A percentile compares a stretch with the other conserved stretches of the same genome.
These are phyloP conservation scores for Myxocyprinus asiaticus DNA, from an alignment of 2,113 vertebrate genomes.

Conservation along the genomic window DNA sequence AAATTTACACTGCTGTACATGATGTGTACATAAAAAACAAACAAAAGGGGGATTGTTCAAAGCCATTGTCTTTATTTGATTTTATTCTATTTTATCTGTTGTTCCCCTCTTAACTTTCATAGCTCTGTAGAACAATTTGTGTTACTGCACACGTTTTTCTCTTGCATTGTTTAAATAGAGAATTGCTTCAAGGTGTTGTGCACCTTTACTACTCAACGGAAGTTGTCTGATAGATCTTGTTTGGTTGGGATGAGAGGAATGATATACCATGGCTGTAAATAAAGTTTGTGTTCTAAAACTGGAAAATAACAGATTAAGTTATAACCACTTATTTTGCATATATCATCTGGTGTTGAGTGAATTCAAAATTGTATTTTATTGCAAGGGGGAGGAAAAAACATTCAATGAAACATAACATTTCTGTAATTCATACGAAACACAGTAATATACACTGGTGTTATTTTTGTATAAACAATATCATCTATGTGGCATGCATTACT, in stretches of 20 bases:
- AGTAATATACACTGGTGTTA: constrained; percentile 79
- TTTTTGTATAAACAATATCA: constrained; percentile 83
- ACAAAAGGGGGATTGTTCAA: neutral
- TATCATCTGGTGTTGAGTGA: constrained; percentile 53
- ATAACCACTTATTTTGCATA: constrained; percentile 59
- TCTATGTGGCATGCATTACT: constrained; percentile 83
- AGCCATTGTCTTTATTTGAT: constrained; percentile 32
- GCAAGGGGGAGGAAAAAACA: constrained; percentile 50
- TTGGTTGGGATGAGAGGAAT: constrained; percentile 53
- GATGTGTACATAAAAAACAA: constrained; percentile 3
- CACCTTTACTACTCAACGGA: constrained; percentile 58
- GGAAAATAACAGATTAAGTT: constrained; percentile 61
- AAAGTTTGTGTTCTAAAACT: constrained; percentile 59
- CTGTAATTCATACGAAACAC: constrained; percentile 73
- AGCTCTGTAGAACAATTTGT: constrained; percentile 35
- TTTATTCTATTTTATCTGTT: neutral
- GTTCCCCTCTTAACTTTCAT: constrained; percentile 1
- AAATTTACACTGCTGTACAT: neutral
- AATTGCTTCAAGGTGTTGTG: constrained; percentile 58
- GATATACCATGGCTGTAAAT: constrained; percentile 59
- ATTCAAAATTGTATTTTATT: constrained; percentile 65
- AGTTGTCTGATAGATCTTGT: constrained; percentile 58
- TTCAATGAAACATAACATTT: constrained; percentile 66
- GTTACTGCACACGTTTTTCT: constrained; percentile 51
- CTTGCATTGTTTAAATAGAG: constrained; percentile 54